Base-by-base conservation (phyloP, 2,888 invertebrate genomes). In the Cheilosia grossa region DNA sequence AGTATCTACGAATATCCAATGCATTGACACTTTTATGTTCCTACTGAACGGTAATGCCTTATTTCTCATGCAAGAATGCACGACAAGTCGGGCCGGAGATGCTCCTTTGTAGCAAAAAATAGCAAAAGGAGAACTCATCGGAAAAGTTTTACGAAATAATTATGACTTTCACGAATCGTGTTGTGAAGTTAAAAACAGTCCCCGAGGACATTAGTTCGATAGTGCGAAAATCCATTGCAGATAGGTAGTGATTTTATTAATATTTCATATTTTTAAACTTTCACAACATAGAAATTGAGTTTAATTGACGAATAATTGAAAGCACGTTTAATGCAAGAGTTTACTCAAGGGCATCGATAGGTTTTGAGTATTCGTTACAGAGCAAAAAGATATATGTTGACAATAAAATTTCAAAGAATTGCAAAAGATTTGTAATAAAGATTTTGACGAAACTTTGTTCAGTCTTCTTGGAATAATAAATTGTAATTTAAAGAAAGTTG, bases 131-230 rank as follows among this genome's bases (percentile, higher is more conserved):
- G 40, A 69, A 40, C 53, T 75, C 70, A 82, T 70, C 66, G 75
- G 47, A 66, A 70, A 77, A 82, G 44, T 75, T 75, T 70, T 54
- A 21, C n/a, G 70, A 82, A 75, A 75, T 81, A 64, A 75, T 81
- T 70, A 10, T 59, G 59, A 75, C 56, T 70, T 7, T 15, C 59
- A 59, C 24, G 58, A 75, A 75, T 70, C 47, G 24, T 66, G 64
- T 53, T 75, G 58, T 5, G n/a, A 59, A 66, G 44, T 58, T 64
- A 17, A 53, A 19, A 51, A 37, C 5, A 19, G 51, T 15, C 5
- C 13, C 47, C 24, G 24, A 59, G 13, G 61, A 54, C 6, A 33
- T 9, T 24, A 24, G 51, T 51, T 49, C 54, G 37, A 24, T 64
- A 40, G 30, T 47, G 47, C 19, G n/a, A 17, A 59, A 53, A 53